Base-by-base conservation (phyloP, 2,797 vertebrate species). In the Diceros bicornis region DNA sequence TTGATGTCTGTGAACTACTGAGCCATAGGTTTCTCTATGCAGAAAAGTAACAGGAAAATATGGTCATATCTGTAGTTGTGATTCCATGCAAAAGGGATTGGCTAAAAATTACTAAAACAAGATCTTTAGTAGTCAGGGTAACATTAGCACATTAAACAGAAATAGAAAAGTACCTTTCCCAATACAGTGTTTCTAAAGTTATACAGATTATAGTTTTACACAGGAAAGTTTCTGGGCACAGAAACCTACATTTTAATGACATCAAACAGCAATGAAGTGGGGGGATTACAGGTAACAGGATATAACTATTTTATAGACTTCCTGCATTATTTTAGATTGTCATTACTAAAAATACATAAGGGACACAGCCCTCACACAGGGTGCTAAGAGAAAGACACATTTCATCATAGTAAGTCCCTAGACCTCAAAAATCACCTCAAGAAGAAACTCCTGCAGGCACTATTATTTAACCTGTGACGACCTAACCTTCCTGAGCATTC, bases 1-100 rank as follows among this genome's bases (percentile, higher is more conserved):
- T 64, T 47, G 32, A 37, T 87, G 16, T 74, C 92, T 96, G 27
- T 95, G 47, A 96, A 95, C 52, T 72, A 64, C 8, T 41, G 47
- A 94, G 72, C 37, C 55, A 61, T 18, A 4, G 12, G 57, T 61
- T 94, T 96, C 62, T 96, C 85, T 92, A 27, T 79, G 34, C 66
- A 96, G 23, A 93, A 96, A 94, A n/a, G 4, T 69, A 95, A 85
- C 17, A 84, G 71, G 37, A 61, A 77, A 92, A 89, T 2, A 3
- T 11, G 41, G 55, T 69, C 23, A 23, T 17, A 82, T 59, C 29
- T 66, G 55, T 71, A 88, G 37, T 89, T 89, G 62, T 6, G 66
- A 92, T 71, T 78, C 77, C 27, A 75, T 64, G 25, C n/a, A 88
- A 85, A 84, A 64, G 12, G n/a, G 27, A 52, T 18, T 69, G 14